Evolutionary conservation across 64 coral and sea anemone species (phyloP).

Genomic region (Stichodactyla mertensii): DNA sequence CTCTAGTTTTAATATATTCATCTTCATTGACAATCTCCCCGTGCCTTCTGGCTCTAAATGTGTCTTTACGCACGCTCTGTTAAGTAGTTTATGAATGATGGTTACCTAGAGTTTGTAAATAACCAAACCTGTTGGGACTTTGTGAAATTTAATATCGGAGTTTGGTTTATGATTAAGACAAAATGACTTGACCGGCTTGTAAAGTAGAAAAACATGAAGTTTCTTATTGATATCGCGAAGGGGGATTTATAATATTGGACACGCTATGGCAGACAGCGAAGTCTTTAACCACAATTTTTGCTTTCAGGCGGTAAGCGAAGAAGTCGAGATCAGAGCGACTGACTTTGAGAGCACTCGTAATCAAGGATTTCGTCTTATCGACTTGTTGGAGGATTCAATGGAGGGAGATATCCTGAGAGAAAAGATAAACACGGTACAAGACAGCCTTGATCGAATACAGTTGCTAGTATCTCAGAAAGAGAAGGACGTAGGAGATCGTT

Average conservation of each 20-base stretch:
- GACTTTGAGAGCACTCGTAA: constrained; percentile 73
- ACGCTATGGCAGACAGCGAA: constrained; percentile 4
- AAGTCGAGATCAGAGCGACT: constrained; percentile 55
- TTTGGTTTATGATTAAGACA: not conserved
- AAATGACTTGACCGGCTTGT: not conserved
- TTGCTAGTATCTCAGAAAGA: constrained; percentile 55
- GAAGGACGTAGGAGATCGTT: constrained; percentile 35
- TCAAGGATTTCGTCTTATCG: constrained; percentile 62
- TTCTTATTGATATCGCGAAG: not conserved
- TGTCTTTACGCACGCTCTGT: constrained; percentile 10
- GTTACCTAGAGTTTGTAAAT: not conserved
- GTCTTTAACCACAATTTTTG: constrained; percentile 40
- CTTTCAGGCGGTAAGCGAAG: constrained; percentile 80
- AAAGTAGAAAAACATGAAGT: not conserved
- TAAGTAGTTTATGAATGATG: not conserved
- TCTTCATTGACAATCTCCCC: not conserved
- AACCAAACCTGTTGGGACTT: not conserved
- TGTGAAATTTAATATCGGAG: not conserved
- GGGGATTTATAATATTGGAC: not conserved
- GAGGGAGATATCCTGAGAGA: constrained; percentile 43
- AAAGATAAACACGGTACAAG: constrained; percentile 55
- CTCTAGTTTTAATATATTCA: constrained; percentile 2
- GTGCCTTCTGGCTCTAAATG: not conserved
- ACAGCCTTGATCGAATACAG: constrained; percentile 67
- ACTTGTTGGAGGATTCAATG: constrained; percentile 34